Evolutionary conservation across 2,888 invertebrate genomes (phyloP), one percentile per base, ranked within the genome.

Genomic region (Andricus quercusramuli): DNA sequence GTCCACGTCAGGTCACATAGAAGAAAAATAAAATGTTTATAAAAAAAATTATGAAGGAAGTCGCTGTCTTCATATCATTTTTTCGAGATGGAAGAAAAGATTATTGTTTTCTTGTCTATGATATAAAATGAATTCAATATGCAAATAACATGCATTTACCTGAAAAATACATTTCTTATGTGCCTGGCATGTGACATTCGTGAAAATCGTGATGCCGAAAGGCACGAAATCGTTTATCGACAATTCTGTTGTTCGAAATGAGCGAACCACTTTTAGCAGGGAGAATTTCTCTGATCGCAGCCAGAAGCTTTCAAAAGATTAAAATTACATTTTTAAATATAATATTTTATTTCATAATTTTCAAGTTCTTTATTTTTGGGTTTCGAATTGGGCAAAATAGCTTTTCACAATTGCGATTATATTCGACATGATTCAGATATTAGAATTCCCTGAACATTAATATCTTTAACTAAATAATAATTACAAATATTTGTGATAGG

Each of bases 171-270:
- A 15, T 59, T 74, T 59, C 32, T n/a, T n/a, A 2, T 37, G 56
- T 56, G 77, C 83, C 83, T 85, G 83, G 87, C 78, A 84, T 83
- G 83, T 64, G 79, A 83, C 84, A 77, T 66, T 65, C 89, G 89
- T 90, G 89, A 86, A 87, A 87, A 85, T 87, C 85, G 83, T 85
- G 83, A 86, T 85, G 86, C 84, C 83, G 88, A 84, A 84, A 86
- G 86, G 88, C 89, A 89, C 88, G 86, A 88, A 74, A 74, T 74
- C 56, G 32, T 59, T 56, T 74, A 74, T 74, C 32, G 74, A 37
- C 56, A 74, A 74, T 74, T 74, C 32, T 59, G 32, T 74, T 74
- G 37, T 74, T 56, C 20, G 37, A 74, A 56, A 15, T 37, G 56
- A 74, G 74, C 74, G 74, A 59, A 74, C 56, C 56, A 74, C 74